phyloP scores from a whole-genome alignment of 2,113 vertebrate genomes.

The Daubentonia madagascariensis region DNA sequence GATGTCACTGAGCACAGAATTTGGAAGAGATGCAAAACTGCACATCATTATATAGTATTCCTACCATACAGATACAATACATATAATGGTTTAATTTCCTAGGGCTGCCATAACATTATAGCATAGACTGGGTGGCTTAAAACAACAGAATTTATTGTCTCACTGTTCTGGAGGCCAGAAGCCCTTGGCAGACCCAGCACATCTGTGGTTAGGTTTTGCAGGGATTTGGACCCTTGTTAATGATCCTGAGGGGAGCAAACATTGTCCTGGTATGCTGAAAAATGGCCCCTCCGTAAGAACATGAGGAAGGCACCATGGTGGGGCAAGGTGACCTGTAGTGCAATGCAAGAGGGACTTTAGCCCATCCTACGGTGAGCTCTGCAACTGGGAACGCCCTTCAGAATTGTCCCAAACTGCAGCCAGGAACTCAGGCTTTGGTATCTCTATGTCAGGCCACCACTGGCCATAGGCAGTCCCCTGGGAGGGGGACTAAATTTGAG shows the following conservation, averaged over 20 bases:
- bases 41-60: background rate
- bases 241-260: no score
- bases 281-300: no score
- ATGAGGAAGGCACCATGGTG: no score
- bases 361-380: background rate
- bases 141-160: background rate
- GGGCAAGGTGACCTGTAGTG: background rate
- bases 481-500: background rate
- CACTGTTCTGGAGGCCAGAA: background rate
- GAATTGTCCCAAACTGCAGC: no score
- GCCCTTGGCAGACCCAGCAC: no score
- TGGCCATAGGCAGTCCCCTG: background rate
- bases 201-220: no score
- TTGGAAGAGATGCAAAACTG: background rate
- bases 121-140: background rate
- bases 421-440: background rate
- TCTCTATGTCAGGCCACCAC: background rate
- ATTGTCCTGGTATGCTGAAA: no score
- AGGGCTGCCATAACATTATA: background rate
- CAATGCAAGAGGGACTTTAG: no score
- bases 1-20: background rate
- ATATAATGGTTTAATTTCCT: background rate
- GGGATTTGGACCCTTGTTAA: no score
- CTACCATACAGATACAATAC: background rate
- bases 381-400: background rate